phyloP scores from a whole-genome alignment of 2,113 vertebrate genomes.

The Pseudopipra pipra region DNA sequence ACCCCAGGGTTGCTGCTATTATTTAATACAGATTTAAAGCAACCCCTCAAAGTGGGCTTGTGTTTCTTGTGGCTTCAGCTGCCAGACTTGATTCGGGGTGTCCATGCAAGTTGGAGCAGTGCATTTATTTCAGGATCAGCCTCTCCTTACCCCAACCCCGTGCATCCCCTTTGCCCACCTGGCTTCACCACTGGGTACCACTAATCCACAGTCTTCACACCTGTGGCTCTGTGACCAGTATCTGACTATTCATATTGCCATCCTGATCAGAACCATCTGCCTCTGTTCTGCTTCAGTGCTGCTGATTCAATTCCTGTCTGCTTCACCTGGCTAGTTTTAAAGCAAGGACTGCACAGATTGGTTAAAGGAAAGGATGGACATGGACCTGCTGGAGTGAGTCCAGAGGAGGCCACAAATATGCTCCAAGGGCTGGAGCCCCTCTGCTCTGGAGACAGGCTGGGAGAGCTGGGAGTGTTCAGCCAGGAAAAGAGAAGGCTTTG shows the following conservation, averaged over 20 bases:
- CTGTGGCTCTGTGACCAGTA: rapidly evolving
- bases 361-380: neutral
- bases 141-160: too few relatives aligned
- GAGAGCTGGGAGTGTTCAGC: neutral
- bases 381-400: neutral
- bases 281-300: rapidly evolving
- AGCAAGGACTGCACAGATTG: neutral
- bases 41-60: neutral
- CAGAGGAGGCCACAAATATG: neutral
- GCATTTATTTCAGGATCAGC: neutral
- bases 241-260: rapidly evolving
- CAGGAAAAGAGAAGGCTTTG: neutral
- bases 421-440: neutral
- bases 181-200: neutral
- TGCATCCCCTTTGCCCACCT: neutral
- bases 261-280: neutral
- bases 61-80: neutral
- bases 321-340: neutral
- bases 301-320: neutral
- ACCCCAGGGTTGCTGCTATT: neutral
- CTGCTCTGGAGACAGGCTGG: neutral
- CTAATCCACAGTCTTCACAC: neutral
- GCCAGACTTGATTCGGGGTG: neutral
- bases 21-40: neutral
- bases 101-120: neutral